Percentiles rank a stretch among this genome's conserved stretches.
These are phyloP conservation scores for Cryptocheilus praepositus DNA, from an alignment of 2,888 invertebrate genomes.

Conservation along the genomic window DNA sequence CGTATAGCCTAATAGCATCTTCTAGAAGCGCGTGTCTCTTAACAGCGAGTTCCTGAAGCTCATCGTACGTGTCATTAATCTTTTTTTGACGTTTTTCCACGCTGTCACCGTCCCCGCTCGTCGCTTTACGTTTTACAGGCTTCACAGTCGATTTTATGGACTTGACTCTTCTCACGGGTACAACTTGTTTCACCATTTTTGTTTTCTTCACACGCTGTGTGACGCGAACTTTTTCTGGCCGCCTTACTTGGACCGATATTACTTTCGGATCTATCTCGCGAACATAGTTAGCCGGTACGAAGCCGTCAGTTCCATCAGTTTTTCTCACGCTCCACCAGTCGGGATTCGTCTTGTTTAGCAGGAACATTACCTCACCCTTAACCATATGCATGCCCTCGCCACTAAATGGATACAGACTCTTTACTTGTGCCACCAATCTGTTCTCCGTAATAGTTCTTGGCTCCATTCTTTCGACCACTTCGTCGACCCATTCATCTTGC, in stretches of 20 bases:
- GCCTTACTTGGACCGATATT: constrained; percentile 86
- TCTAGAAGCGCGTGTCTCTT: constrained; percentile 89
- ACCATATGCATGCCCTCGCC: constrained; percentile 94
- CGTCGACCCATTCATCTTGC: constrained; percentile 95
- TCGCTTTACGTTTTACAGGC: constrained; percentile 66
- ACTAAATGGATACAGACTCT: constrained; percentile 90
- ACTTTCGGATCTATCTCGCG: constrained; percentile 92
- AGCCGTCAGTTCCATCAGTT: constrained; percentile 93
- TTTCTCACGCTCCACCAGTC: constrained; percentile 99
- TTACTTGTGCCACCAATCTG: constrained; percentile 90
- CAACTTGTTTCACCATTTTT: constrained; percentile 89
- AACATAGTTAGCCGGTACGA: constrained; percentile 98
- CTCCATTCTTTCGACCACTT: constrained; percentile 89
- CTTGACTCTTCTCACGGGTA: constrained; percentile 83
- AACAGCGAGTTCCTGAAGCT: constrained; percentile 87
- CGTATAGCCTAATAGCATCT: constrained; percentile 93
- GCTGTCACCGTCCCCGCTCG: constrained; percentile 81
- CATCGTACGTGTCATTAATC: constrained; percentile 88
- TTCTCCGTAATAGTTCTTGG: constrained; percentile 92
- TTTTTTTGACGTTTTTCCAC: constrained; percentile 87
- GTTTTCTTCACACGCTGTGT: constrained; percentile 93
- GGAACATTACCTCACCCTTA: constrained; percentile 94
- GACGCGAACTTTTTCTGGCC: constrained; percentile 88
- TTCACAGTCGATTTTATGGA: constrained; percentile 74
- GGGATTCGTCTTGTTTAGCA: constrained; percentile 95